Evolutionary conservation across 2,113 vertebrate species (phyloP).

Genomic region (Tragelaphus strepsiceros): DNA sequence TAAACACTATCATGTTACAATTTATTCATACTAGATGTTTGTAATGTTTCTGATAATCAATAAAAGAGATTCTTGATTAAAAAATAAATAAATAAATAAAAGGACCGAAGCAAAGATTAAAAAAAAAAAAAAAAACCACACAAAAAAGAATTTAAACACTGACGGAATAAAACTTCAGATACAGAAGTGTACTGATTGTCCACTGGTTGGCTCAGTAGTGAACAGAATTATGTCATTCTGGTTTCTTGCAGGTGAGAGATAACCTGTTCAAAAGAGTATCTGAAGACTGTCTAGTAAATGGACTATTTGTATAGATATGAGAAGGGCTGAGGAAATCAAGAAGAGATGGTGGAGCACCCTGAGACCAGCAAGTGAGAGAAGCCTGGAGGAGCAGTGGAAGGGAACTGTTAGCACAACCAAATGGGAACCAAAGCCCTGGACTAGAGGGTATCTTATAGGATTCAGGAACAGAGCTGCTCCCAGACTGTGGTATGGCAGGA

Average conservation of each 20-base stretch:
- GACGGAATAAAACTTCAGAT: neutral
- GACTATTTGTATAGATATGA: neutral
- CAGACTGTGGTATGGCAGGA: no score
- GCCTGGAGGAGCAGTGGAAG: neutral
- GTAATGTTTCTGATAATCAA: no score
- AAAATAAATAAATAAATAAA: no score
- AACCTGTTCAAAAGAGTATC: neutral
- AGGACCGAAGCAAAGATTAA: no score
- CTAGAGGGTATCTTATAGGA: neutral
- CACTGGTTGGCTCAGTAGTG: neutral
- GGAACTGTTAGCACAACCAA: neutral
- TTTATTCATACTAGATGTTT: no score
- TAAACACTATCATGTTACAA: no score
- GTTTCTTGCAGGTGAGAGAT: neutral
- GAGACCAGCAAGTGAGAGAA: neutral
- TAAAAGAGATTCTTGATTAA: no score
- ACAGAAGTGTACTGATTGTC: neutral
- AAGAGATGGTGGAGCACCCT: neutral
- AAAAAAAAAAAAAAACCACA: no score
- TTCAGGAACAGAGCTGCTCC: no score
- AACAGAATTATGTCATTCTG: neutral
- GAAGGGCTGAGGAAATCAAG: neutral
- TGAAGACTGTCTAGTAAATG: neutral
- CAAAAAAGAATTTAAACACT: neutral
- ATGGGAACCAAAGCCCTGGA: neutral